A percentile compares a stretch with the other conserved stretches of the same genome.
phyloP scores from a whole-genome alignment of 1,140 invertebrate genomes.

The Eriocheir sinensis region DNA sequence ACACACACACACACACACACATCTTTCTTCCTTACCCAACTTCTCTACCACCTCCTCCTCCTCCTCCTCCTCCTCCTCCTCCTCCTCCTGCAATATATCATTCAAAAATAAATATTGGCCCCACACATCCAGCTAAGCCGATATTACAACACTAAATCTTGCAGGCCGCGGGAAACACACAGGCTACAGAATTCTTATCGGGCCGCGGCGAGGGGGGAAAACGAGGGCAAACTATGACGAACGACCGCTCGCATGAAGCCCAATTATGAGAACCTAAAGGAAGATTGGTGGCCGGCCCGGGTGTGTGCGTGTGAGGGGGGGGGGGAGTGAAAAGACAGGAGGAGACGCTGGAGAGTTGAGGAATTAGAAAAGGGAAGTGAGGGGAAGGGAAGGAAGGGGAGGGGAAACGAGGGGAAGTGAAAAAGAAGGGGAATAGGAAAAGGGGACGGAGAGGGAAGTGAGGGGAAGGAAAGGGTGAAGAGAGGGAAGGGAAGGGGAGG shows the following conservation, averaged over 20 bases:
- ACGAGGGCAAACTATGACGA: slow-evolving; percentile 64
- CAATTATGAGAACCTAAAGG: slow-evolving; percentile 73
- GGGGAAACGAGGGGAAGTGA: neutral
- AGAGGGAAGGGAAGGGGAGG: no score
- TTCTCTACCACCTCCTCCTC: neutral
- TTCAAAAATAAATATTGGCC: slow-evolving; percentile 72
- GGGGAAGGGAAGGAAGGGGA: neutral
- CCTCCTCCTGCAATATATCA: slow-evolving; percentile 57
- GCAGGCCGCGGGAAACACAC: neutral
- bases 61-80: neutral
- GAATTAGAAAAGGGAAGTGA: neutral
- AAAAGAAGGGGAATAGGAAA: no score
- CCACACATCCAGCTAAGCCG: slow-evolving; percentile 66
- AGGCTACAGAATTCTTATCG: neutral
- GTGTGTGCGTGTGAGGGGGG: neutral
- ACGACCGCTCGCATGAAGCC: slow-evolving; percentile 57
- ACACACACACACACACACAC: neutral
- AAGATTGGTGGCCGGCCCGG: slow-evolving; percentile 68
- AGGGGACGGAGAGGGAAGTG: no score
- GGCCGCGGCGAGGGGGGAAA: neutral
- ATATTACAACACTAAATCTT: slow-evolving; percentile 74
- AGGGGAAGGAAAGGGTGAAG: no score
- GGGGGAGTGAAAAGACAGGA: neutral
- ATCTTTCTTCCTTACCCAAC: neutral
- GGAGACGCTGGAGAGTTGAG: neutral